Percentiles rank a stretch among this genome's conserved stretches.
Conservation (phyloP, 2,888 invertebrate species). For the Hirtodrosophila alboralis region DNA sequence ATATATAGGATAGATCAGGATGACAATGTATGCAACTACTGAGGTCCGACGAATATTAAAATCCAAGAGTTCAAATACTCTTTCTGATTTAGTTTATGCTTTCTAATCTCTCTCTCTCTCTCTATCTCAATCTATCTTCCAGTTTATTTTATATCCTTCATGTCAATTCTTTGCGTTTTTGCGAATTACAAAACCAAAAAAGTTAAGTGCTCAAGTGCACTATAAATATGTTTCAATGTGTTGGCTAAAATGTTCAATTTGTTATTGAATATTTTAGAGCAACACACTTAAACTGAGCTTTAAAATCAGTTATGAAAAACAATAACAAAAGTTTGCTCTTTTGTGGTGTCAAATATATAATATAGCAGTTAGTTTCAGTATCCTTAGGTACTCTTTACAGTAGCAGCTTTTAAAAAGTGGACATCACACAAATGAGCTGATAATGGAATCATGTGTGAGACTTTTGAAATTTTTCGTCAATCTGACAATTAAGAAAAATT, state of each 20-base stretch:
- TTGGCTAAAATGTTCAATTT: slow-evolving; percentile 64
- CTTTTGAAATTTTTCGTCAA: slow-evolving; percentile 44
- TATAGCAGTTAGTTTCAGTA: background rate
- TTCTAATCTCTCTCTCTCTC: slow-evolving; percentile 28
- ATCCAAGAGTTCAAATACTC: slow-evolving; percentile 12
- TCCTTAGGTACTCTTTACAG: slow-evolving; percentile 3
- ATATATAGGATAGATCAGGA: background rate
- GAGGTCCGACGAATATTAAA: slow-evolving; percentile 16
- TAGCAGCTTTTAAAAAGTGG: slow-evolving; percentile 21
- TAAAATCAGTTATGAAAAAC: slow-evolving; percentile 8
- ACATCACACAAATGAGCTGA: slow-evolving; percentile 35
- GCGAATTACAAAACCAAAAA: slow-evolving; percentile 84
- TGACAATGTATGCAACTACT: background rate
- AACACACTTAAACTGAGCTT: slow-evolving; percentile 11
- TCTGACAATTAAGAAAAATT: slow-evolving; percentile 38
- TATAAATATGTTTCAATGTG: slow-evolving; percentile 43
- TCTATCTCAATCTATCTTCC: slow-evolving; percentile 38
- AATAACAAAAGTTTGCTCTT: slow-evolving; percentile 17
- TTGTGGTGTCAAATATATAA: slow-evolving; percentile 19
- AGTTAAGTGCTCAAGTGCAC: slow-evolving; percentile 39
- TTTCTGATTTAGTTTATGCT: slow-evolving; percentile 57
- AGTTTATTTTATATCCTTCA: slow-evolving; percentile 58
- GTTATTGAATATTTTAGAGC: slow-evolving; percentile 67
- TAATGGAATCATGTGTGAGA: slow-evolving; percentile 84
- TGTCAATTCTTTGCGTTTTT: slow-evolving; percentile 83